Evolutionary conservation across 2,888 invertebrate genomes (phyloP).

Genomic region (Drosophila subquinaria): DNA sequence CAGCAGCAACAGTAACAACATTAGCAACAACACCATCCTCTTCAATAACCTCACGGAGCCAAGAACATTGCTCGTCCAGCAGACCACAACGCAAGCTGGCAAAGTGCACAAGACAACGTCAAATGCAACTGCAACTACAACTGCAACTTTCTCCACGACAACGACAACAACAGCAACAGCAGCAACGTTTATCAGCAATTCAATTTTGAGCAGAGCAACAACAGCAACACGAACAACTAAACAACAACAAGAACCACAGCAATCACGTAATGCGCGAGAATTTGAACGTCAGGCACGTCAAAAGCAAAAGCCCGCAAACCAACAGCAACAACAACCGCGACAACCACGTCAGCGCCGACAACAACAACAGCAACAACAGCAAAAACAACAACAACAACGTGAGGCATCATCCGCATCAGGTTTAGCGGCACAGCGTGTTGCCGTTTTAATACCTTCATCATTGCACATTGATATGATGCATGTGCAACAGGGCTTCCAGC

Average conservation of each 20-base stretch:
- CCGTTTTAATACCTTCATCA: conserved; percentile 81
- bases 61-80: conserved; percentile 32
- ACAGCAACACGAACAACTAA: conserved; percentile 28
- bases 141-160: conserved; percentile 39
- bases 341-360: conserved; percentile 27
- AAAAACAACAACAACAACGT: conserved; percentile 29
- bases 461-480: conserved; percentile 79
- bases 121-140: conserved; percentile 40
- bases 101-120: conserved; percentile 49
- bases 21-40: conserved; percentile 12
- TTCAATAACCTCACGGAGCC: conserved; percentile 21
- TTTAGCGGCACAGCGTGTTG: conserved; percentile 69
- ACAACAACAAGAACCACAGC: conserved; percentile 31
- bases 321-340: conserved; percentile 21
- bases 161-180: conserved; percentile 29
- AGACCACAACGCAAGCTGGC: conserved; percentile 46
- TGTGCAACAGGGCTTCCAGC: conserved; percentile 83
- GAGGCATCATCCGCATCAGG: conserved; percentile 12
- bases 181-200: conserved; percentile 40
- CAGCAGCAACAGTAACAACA: conserved; percentile 17
- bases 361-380: conserved; percentile 22
- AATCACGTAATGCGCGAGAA: conserved; percentile 61
- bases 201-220: conserved; percentile 39
- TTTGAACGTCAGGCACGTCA: conserved; percentile 66
- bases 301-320: conserved; percentile 46